A percentile compares a stretch with the other conserved stretches of the same genome.
These are phyloP conservation scores for Sialis lutaria DNA, from an alignment of 2,888 invertebrate species.

Conservation along the genomic window DNA sequence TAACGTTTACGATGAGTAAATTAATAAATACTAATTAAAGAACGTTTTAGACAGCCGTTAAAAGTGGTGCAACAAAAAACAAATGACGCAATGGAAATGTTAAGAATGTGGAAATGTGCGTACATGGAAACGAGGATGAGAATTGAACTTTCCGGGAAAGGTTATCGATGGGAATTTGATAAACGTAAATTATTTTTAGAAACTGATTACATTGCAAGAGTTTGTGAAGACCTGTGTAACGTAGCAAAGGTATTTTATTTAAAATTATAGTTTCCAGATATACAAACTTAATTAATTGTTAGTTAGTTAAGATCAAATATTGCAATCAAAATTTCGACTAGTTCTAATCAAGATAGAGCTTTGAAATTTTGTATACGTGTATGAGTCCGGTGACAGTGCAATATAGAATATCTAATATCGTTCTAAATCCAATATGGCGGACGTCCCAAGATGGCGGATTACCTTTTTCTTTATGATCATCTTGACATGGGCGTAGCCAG, in stretches of 20 bases:
- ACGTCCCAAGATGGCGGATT: too few relatives aligned
- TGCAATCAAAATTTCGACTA: too few relatives aligned
- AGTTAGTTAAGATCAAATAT: too few relatives aligned
- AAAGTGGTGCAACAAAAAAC: conserved; percentile 26
- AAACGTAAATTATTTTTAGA: conserved; percentile 60
- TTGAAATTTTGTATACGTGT: too few relatives aligned
- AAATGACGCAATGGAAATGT: conserved; percentile 43
- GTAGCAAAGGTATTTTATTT: conserved; percentile 44
- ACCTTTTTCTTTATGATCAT: too few relatives aligned
- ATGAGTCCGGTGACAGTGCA: too few relatives aligned
- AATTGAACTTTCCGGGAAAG: conserved; percentile 74
- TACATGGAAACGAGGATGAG: conserved; percentile 64
- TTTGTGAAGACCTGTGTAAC: conserved; percentile 63
- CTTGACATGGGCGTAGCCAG: too few relatives aligned
- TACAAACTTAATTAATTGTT: too few relatives aligned
- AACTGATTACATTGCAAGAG: conserved; percentile 70
- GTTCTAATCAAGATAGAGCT: too few relatives aligned
- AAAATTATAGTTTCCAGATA: not conserved
- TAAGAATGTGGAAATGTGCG: conserved; percentile 54
- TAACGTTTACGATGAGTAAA: conserved; percentile 6
- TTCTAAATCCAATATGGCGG: too few relatives aligned
- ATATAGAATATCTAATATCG: too few relatives aligned
- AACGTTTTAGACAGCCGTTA: not conserved
- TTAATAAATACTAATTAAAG: not conserved
- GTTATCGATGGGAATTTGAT: conserved; percentile 85